A percentile compares a stretch with the other conserved stretches of the same genome.
Evolutionary conservation across 2,888 invertebrate species (phyloP).

Genomic region (Ganaspis brasiliensis): DNA sequence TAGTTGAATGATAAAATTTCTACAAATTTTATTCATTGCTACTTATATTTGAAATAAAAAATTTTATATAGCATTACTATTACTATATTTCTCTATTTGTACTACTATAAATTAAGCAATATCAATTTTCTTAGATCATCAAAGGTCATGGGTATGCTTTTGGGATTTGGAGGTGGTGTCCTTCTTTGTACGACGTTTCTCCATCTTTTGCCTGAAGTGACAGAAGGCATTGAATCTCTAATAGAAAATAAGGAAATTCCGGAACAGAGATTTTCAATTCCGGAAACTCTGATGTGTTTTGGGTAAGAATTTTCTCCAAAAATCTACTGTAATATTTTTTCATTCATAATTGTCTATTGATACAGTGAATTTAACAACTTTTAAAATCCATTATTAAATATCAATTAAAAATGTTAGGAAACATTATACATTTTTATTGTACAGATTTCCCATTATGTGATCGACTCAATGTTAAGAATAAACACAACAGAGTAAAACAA

Average conservation of each 20-base stretch:
- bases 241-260: slow-evolving; percentile 80
- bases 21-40: too few relatives aligned
- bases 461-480: neutral
- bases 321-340: too few relatives aligned
- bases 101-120: too few relatives aligned
- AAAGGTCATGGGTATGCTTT: slow-evolving; percentile 83
- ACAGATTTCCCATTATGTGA: neutral
- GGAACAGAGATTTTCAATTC: slow-evolving; percentile 84
- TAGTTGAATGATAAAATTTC: too few relatives aligned
- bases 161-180: slow-evolving; percentile 94
- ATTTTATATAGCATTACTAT: too few relatives aligned
- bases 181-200: slow-evolving; percentile 90
- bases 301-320: slow-evolving; percentile 68
- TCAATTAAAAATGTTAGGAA: neutral
- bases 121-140: slow-evolving; percentile 66
- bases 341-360: neutral
- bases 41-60: too few relatives aligned
- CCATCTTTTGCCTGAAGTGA: slow-evolving; percentile 90
- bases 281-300: slow-evolving; percentile 87
- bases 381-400: slow-evolving; percentile 1
- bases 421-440: neutral
- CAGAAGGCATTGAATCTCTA: slow-evolving; percentile 85
- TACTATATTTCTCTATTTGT: too few relatives aligned
- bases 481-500: neutral
- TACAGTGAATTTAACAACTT: neutral